Evolutionary conservation across 2,888 invertebrate genomes (phyloP), one percentile per base, ranked within the genome.

Genomic region (Lochmaea capreae): DNA sequence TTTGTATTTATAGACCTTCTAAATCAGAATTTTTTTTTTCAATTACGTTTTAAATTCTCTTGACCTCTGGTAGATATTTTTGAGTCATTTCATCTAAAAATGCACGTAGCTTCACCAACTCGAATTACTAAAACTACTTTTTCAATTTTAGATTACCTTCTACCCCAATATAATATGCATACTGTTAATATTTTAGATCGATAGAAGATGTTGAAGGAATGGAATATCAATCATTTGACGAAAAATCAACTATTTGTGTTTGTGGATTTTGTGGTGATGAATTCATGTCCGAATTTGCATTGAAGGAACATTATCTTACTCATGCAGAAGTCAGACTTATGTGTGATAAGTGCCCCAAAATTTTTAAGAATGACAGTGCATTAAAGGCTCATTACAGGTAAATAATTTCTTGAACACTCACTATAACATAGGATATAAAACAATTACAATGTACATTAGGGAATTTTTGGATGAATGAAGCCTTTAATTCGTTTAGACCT

Each of bases 211-310:
- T 18, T 18, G 54, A 18, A 52, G 9, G 14, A n/a, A 49, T 49
- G 49, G 49, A 54, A 16, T 65, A 68, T 58, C 57, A 73, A 57
- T 67, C 70, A 42, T 33, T 66, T 61, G 67, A 65, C n/a, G 52
- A 62, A 12, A 52, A 70, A 65, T n/a, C 65, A 63, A 71, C 66
- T 52, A 54, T 62, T 18, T 76, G 66, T 49, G 68, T 76, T 26
- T 78, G 78, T 49, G 76, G 76, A 46, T 49, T 71, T 14, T 78
- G 78, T n/a, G 78, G 78, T 5, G 75, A 74, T 26, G 71, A 72
- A 10, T 74, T 72, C 42, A 58, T 65, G 9, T 72, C 69, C 12
- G 33, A 63, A 10, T n/a, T 46, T 8, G 16, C 67, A 39, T 67
- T 77, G 42, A 70, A 75, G 14, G 49, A 65, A 49, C 78, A 78